These are phyloP conservation scores for Argya squamiceps DNA, from an alignment of 2,797 vertebrate genomes.

Conservation along the genomic window DNA sequence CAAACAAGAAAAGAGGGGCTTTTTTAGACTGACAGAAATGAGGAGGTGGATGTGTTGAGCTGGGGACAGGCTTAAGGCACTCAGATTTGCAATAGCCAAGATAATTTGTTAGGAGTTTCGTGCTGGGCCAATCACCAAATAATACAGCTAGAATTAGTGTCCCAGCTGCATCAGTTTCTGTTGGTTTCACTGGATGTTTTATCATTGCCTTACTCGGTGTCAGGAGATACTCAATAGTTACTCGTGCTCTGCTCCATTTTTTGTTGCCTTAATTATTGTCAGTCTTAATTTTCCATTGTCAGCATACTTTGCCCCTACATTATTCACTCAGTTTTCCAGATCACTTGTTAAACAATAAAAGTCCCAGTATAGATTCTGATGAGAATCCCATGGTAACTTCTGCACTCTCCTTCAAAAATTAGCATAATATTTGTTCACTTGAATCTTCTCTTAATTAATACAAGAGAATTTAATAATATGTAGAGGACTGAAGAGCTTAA, in stretches of 20 bases:
- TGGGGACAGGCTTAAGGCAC: not conserved
- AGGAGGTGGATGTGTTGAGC: not conserved
- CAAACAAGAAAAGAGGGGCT: not conserved
- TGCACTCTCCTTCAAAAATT: not conserved
- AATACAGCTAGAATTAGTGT: not conserved
- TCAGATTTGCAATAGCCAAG: not conserved
- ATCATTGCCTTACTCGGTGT: accelerated
- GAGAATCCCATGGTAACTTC: not conserved
- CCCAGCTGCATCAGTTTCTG: not conserved
- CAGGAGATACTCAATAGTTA: not conserved
- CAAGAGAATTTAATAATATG: not conserved
- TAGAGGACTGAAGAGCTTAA: not conserved
- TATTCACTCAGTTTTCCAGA: not conserved
- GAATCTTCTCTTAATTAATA: not conserved
- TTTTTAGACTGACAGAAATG: not conserved
- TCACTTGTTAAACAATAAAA: not conserved
- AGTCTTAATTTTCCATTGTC: not conserved
- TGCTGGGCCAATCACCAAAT: not conserved
- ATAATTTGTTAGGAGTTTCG: not conserved
- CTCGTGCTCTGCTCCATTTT: not conserved
- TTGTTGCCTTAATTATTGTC: not conserved
- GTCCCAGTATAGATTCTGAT: not conserved
- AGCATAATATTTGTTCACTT: not conserved
- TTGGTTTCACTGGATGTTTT: not conserved
- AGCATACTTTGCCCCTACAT: not conserved